Conservation (phyloP, 2,888 invertebrate species). For the Eupithecia pulchellata region DNA sequence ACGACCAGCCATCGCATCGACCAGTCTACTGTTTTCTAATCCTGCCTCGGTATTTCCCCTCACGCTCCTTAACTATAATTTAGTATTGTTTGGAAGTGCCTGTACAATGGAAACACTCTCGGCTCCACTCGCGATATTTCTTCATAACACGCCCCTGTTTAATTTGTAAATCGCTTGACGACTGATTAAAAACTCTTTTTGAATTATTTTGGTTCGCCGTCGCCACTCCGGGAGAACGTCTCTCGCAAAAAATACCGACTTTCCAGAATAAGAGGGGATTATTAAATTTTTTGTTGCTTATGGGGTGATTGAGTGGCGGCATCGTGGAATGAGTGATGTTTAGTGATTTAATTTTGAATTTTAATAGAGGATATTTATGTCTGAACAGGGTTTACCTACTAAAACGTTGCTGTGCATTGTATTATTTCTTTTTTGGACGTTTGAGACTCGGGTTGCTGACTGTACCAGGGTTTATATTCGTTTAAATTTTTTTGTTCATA, state of each 20-base stretch:
- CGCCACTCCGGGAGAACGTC: constrained; percentile 43
- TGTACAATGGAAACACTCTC: constrained; percentile 59
- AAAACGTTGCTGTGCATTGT: too few species aligned
- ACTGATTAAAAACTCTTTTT: constrained; percentile 84
- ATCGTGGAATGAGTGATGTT: not conserved
- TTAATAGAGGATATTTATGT: not conserved
- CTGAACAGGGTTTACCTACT: not conserved
- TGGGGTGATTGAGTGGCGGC: constrained; percentile 28
- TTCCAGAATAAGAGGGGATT: constrained; percentile 29
- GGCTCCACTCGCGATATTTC: constrained; percentile 72
- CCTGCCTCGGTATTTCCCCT: too few species aligned
- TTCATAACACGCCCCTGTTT: constrained; percentile 83
- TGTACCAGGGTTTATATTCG: too few species aligned
- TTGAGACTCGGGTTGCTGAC: too few species aligned
- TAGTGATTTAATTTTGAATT: not conserved
- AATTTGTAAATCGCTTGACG: constrained; percentile 85
- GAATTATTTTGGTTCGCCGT: constrained; percentile 77
- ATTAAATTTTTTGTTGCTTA: constrained; percentile 28
- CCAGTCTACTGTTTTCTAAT: too few species aligned
- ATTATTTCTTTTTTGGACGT: too few species aligned
- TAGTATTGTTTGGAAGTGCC: not conserved
- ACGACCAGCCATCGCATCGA: too few species aligned
- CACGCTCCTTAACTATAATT: not conserved
- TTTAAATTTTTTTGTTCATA: too few species aligned
- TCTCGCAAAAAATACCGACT: constrained; percentile 36